A percentile compares a stretch with the other conserved stretches of the same genome.
Conservation (phyloP, 2,113 vertebrate species). For the Dryoscopus gambensis region DNA sequence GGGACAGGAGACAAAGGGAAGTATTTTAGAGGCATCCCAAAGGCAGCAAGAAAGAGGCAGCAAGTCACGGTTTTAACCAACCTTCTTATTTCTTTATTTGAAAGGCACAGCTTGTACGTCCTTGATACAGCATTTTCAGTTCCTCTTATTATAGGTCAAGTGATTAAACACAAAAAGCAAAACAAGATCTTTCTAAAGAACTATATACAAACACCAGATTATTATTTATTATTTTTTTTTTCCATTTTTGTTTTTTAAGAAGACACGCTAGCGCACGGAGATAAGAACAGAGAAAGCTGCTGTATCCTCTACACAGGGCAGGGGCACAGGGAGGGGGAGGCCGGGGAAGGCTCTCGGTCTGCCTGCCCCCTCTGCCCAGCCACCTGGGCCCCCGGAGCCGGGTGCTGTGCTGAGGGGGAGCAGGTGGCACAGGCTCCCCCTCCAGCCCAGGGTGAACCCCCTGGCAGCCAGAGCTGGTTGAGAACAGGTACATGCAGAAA, state of each 20-base stretch:
- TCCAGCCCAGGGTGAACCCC: neutral
- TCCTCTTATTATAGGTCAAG: conserved; percentile 68
- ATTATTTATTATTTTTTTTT: conserved; percentile 36
- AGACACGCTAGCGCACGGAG: conserved; percentile 64
- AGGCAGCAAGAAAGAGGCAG: neutral
- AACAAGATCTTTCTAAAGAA: conserved; percentile 71
- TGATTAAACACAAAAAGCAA: conserved; percentile 71
- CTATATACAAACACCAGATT: conserved; percentile 75
- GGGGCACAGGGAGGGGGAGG: neutral
- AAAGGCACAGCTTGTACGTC: conserved; percentile 81
- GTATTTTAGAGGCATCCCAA: neutral
- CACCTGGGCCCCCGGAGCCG: accelerated
- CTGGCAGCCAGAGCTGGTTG: neutral
- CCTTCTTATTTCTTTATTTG: conserved; percentile 81
- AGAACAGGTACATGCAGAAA: conserved; percentile 65
- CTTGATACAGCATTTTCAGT: conserved; percentile 69
- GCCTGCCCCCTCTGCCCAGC: neutral
- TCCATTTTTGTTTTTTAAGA: conserved; percentile 52
- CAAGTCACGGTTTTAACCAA: conserved; percentile 30
- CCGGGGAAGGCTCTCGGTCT: neutral
- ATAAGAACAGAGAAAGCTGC: conserved; percentile 67
- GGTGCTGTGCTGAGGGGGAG: neutral
- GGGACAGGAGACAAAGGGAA: neutral
- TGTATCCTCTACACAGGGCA: conserved; percentile 66
- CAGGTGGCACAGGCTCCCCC: neutral